A percentile compares a stretch with the other conserved stretches of the same genome.
phyloP scores from a whole-genome alignment of 2,113 vertebrate genomes.

The Marmota monax region DNA sequence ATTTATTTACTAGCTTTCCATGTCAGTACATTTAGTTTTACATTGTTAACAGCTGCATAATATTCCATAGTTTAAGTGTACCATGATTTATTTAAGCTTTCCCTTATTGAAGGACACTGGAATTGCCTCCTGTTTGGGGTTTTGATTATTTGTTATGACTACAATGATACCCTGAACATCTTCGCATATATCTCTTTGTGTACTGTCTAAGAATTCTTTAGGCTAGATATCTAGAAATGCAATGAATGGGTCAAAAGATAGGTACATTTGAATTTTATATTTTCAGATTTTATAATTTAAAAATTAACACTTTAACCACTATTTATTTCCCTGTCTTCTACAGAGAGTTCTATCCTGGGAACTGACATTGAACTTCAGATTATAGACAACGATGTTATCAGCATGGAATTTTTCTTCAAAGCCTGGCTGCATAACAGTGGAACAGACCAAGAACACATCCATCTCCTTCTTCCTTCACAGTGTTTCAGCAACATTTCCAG shows the following conservation, averaged over 20 bases:
- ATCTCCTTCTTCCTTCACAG: conserved; percentile 91
- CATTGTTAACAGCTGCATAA: not conserved
- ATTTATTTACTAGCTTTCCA: not conserved
- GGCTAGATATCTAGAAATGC: not conserved
- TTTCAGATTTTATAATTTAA: conserved; percentile 51
- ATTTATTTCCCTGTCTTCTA: conserved; percentile 58
- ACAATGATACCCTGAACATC: not conserved
- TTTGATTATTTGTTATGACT: conserved; percentile 35
- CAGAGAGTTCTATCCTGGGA: conserved; percentile 90
- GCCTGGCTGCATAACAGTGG: conserved; percentile 93
- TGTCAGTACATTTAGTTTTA: conserved; percentile 22
- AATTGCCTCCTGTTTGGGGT: conserved; percentile 25
- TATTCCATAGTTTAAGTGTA: not conserved
- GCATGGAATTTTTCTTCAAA: conserved; percentile 94
- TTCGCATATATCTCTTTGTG: conserved; percentile 22
- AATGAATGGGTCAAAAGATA: not conserved
- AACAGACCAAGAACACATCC: conserved; percentile 93
- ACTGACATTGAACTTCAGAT: conserved; percentile 92
- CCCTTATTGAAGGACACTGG: not conserved
- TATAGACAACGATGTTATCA: conserved; percentile 90
- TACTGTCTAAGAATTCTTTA: conserved; percentile 4
- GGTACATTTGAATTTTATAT: not conserved
- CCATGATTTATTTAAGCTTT: conserved; percentile 47
- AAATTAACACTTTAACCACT: not conserved
- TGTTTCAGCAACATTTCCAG: conserved; percentile 37